These are phyloP conservation scores for Papilio dardanus DNA, from an alignment of 1,140 invertebrate species.

Conservation along the genomic window DNA sequence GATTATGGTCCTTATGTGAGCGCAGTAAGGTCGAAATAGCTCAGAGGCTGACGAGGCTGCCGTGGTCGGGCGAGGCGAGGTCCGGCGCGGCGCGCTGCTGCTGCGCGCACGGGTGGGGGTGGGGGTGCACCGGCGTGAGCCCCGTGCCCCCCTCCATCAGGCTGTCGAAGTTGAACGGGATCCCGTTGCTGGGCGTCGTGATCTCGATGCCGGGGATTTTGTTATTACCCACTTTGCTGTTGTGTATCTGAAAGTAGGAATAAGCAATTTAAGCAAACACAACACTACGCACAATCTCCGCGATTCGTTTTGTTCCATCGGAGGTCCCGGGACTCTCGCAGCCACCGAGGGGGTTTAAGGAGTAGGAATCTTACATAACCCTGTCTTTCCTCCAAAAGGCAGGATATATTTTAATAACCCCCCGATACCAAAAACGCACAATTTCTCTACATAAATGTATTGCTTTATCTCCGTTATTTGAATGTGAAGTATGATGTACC, in stretches of 20 bases:
- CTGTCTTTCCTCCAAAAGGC: too few species aligned
- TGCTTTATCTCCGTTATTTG: too few species aligned
- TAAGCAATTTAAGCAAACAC: conserved; percentile 23
- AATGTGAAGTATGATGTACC: conserved; percentile 45
- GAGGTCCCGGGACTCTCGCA: too few species aligned
- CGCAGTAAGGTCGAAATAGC: conserved; percentile 41
- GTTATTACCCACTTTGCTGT: conserved; percentile 76
- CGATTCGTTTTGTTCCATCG: too few species aligned
- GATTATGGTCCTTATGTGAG: background rate
- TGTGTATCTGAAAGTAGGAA: conserved; percentile 68
- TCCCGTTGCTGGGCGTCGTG: conserved; percentile 93
- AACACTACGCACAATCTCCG: too few species aligned
- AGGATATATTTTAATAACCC: too few species aligned
- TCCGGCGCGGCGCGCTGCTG: conserved; percentile 71
- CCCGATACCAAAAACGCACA: too few species aligned
- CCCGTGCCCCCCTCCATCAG: conserved; percentile 96
- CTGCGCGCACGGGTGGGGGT: conserved; percentile 83
- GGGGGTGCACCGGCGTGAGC: conserved; percentile 90
- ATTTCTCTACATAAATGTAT: background rate
- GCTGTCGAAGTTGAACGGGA: conserved; percentile 95
- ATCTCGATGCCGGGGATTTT: conserved; percentile 91
- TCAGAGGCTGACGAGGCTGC: conserved; percentile 76
- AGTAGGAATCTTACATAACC: too few species aligned
- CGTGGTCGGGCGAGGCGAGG: conserved; percentile 69
- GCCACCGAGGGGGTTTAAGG: too few species aligned